These are phyloP conservation scores for Misgurnus mizolepis DNA, from an alignment of 2,113 vertebrate species.

Conservation along the genomic window DNA sequence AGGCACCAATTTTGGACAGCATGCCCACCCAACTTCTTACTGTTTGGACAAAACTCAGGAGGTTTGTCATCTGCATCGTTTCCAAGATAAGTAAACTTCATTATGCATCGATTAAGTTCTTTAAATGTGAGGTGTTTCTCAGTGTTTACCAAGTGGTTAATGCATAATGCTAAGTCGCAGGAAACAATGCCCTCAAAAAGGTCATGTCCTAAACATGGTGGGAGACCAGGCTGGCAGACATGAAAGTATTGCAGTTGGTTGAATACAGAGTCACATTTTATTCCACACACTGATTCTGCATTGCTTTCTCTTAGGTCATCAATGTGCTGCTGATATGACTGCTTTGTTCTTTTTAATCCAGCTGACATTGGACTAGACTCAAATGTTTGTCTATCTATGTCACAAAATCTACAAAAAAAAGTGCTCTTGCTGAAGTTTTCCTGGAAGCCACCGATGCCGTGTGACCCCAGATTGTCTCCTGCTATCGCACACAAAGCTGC, in stretches of 20 bases:
- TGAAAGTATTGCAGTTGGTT: slow-evolving; percentile 20
- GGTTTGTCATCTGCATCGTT: slow-evolving; percentile 36
- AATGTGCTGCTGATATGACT: slow-evolving; percentile 1
- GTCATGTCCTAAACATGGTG: slow-evolving; percentile 8
- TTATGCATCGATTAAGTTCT: slow-evolving; percentile 1
- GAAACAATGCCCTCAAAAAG: slow-evolving; percentile 27
- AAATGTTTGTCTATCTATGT: background rate
- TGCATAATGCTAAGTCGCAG: slow-evolving; percentile 1
- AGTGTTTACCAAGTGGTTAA: slow-evolving; percentile 5
- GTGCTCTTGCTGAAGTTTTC: background rate
- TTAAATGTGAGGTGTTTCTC: slow-evolving; percentile 3
- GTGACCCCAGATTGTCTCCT: slow-evolving; percentile 4
- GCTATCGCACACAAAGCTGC: background rate
- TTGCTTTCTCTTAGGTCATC: background rate
- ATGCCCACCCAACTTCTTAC: slow-evolving; percentile 28
- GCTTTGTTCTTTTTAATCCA: slow-evolving; percentile 1
- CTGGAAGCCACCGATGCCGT: background rate
- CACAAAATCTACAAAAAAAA: slow-evolving; percentile 2
- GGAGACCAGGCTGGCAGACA: background rate
- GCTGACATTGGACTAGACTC: background rate
- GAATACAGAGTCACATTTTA: slow-evolving; percentile 29
- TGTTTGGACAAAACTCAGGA: slow-evolving; percentile 24
- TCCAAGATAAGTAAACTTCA: slow-evolving; percentile 31
- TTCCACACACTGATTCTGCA: slow-evolving; percentile 4
- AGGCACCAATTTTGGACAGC: slow-evolving; percentile 47